Base-by-base conservation (phyloP, 2,113 vertebrate species). In the Mungos mungo region DNA sequence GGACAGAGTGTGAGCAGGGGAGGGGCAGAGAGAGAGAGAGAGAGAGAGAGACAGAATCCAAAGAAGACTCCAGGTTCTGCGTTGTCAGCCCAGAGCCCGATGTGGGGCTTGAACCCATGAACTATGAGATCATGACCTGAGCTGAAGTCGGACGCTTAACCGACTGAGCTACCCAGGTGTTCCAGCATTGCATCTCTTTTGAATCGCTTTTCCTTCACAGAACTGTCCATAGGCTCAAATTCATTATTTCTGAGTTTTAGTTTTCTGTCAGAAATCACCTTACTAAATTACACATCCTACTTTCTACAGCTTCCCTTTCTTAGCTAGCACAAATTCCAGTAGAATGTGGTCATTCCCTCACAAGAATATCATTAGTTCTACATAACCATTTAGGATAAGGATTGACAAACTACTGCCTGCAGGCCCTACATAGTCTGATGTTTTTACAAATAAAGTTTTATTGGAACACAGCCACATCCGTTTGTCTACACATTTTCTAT, bases 361-460 rank as follows among this genome's bases (percentile, higher is more conserved):
- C 0, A 69, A 92, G 81, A 52, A 31, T 79, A 41, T 84, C 74
- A 18, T 92, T 71, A 45, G 6, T 96, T 83, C 63, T 74, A 33
- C 6, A 11, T 90, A 72, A 9, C 10, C 10, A 12, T 76, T 31
- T 45, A 74, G 41, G 38, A 47, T 25, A 92, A 41, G 4, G 11
- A 35, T 82, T 52, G 29, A 27, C n/a, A 65, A 72, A 69, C 29
- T 65, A 14, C 12, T 80, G 31, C 5, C 35, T 85, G 14, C 6
- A 91, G 52, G 91, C 50, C 60, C 66, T 41, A 92, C 25, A 25
- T 66, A 16, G 4, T 27, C 33, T 66, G 57, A 29, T 88, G 15
- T 54, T 83, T 93, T 93, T 83, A 9, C 90, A 84, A 87, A 94
- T 94, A 93, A 95, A 97, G 72, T 85, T 97, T 97, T 96, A 85